phyloP scores from a whole-genome alignment of 2,113 vertebrate genomes.

The Esox niger region DNA sequence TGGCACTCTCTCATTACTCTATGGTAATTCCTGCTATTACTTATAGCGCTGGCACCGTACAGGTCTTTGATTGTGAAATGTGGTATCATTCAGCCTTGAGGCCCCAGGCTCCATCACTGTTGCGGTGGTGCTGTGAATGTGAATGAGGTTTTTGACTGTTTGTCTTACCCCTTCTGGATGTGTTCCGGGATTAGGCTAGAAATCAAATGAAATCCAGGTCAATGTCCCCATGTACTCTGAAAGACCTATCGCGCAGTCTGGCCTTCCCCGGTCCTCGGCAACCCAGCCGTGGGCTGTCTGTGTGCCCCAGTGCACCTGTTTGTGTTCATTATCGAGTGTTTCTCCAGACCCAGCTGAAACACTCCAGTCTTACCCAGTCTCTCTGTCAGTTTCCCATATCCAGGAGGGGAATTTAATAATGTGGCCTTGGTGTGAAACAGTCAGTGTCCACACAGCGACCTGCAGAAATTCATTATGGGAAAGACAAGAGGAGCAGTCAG shows the following conservation, averaged over 20 bases:
- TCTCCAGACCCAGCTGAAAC: background rate
- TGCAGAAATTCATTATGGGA: constrained; percentile 14
- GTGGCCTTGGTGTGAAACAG: background rate
- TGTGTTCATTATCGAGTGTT: background rate
- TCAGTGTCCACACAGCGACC: background rate
- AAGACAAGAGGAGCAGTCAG: background rate
- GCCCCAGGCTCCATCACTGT: background rate
- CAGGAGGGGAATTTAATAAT: constrained; percentile 2
- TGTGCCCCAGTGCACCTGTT: background rate
- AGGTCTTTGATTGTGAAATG: constrained; percentile 28
- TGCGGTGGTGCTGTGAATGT: background rate
- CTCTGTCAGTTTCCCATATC: background rate
- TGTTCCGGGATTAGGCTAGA: background rate
- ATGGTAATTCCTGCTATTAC: constrained; percentile 37
- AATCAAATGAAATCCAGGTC: constrained; percentile 11
- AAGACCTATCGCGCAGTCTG: constrained; percentile 5
- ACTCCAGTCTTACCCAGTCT: background rate
- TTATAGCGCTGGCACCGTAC: constrained; percentile 18
- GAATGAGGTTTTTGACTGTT: constrained; percentile 18
- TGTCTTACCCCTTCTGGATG: background rate
- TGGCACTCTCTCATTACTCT: constrained; percentile 34
- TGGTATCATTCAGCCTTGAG: constrained; percentile 6
- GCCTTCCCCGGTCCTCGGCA: too few relatives aligned
- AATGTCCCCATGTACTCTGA: background rate
- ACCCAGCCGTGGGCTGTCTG: background rate